phyloP scores from a whole-genome alignment of 2,113 vertebrate genomes.

The Mustela lutreola region DNA sequence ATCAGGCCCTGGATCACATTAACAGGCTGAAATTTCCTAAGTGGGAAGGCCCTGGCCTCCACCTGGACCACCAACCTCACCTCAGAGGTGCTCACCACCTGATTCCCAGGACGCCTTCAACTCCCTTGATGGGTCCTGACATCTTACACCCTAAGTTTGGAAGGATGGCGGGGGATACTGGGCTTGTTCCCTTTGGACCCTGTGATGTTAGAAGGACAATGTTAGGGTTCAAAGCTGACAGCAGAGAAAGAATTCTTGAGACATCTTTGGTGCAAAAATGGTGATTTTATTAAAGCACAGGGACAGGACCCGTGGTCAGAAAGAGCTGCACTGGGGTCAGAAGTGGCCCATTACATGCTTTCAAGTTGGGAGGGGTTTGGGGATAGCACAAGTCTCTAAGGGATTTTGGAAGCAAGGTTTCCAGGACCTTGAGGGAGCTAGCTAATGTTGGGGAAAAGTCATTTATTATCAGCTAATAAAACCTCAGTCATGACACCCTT shows the following conservation, averaged over 20 bases:
- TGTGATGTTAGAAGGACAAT: neutral
- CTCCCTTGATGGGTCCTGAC: neutral
- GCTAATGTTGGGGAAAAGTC: neutral
- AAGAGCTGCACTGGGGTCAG: neutral
- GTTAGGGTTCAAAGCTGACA: neutral
- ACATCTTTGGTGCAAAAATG: neutral
- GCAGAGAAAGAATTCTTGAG: neutral
- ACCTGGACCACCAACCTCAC: neutral
- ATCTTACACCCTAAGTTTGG: neutral
- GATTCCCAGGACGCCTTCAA: neutral
- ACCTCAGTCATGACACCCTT: neutral
- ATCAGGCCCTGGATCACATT: neutral
- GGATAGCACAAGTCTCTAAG: neutral
- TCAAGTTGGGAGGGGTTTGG: neutral
- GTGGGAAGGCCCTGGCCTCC: neutral
- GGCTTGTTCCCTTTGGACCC: neutral
- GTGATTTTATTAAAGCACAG: neutral
- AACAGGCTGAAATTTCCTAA: neutral
- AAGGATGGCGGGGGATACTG: neutral
- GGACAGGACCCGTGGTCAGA: neutral
- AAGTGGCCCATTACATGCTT: neutral
- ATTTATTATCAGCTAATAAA: neutral
- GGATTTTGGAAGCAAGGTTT: neutral
- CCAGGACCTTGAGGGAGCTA: neutral
- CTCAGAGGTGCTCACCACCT: neutral